These are phyloP conservation scores for Zalophus californianus DNA, from an alignment of 2,797 vertebrate species.

Conservation along the genomic window DNA sequence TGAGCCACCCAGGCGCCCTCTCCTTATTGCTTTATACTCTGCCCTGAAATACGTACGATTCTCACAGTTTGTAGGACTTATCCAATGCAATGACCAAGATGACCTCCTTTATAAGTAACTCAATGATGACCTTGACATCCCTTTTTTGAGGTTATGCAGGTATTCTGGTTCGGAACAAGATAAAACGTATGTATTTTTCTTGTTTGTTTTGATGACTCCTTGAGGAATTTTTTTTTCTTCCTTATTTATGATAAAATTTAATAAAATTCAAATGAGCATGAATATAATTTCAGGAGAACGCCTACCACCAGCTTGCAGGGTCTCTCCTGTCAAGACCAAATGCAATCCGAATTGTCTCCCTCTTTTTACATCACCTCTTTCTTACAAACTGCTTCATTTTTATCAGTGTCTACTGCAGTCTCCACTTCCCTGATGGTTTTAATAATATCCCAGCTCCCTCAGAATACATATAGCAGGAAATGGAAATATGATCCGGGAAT, in stretches of 20 bases:
- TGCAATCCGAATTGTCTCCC: not conserved
- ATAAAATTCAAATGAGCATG: not conserved
- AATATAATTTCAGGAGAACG: constrained; percentile 55
- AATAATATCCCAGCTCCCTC: constrained; percentile 67
- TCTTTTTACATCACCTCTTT: not conserved
- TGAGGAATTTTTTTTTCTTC: not conserved
- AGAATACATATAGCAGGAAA: constrained; percentile 62
- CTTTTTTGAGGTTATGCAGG: constrained; percentile 27
- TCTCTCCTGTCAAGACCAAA: constrained; percentile 38
- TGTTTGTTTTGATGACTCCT: not conserved
- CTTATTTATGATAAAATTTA: constrained; percentile 47
- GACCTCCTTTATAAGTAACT: not conserved
- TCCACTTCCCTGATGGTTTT: constrained; percentile 69
- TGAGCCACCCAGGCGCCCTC: not conserved
- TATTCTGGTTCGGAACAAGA: not conserved
- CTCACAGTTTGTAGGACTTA: not conserved
- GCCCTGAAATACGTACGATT: constrained; percentile 18
- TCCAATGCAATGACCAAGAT: constrained; percentile 43
- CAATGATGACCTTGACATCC: not conserved
- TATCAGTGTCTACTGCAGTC: not conserved
- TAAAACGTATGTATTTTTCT: constrained; percentile 8
- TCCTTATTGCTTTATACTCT: not conserved
- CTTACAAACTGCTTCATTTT: constrained; percentile 61
- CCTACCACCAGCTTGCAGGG: not conserved
- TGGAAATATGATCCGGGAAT: constrained; percentile 80